Evolutionary conservation across 2,888 invertebrate species (phyloP), one percentile per base, ranked within the genome.

Genomic region (Cantharis flavilabris): DNA sequence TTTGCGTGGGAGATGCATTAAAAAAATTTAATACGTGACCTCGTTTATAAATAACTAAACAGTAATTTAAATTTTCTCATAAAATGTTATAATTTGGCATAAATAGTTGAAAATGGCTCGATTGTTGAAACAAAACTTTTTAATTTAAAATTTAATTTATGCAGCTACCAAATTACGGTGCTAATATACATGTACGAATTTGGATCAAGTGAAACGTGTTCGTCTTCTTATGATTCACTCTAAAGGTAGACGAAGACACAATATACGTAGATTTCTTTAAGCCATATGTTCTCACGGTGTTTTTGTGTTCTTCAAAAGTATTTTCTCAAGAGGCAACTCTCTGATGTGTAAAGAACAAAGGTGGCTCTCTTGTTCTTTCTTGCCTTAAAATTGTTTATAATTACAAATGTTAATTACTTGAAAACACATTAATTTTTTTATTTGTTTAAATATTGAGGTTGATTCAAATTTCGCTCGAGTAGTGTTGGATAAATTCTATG

Each of bases 261-360:
- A 18, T 11, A 70, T 71, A 73, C 77, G 74, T 74, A 63, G 69
- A 77, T 67, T 74, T 73, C 74, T 3, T 65, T 77, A 77, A 71
- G 71, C 73, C 77, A 74, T 77, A 77, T 77, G 77, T 77, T 77
- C 77, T 77, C 77, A 77, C 77, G 77, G 74, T 20, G 77, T 77
- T 77, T 77, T 77, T 77, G 73, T 72, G 70, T 73, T 76, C 75
- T 75, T 64, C 71, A 64, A 69, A 72, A 69, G 72, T 33, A 65
- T 76, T 73, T 76, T 76, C 76, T 76, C 76, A 76, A 76, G 76
- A 76, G 72, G 69, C 76, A 72, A 75, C 76, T 76, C 69, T 72
- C 67, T 75, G 67, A 33, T 49, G 28, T 70, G 49, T 65, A 65
- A 71, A 71, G 75, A 75, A 71, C 71, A 67, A 69, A 69, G 62